Percentiles rank a stretch among this genome's conserved stretches.
These are phyloP conservation scores for Folsomia manolachei DNA, from an alignment of 2,888 invertebrate genomes.

Conservation along the genomic window DNA sequence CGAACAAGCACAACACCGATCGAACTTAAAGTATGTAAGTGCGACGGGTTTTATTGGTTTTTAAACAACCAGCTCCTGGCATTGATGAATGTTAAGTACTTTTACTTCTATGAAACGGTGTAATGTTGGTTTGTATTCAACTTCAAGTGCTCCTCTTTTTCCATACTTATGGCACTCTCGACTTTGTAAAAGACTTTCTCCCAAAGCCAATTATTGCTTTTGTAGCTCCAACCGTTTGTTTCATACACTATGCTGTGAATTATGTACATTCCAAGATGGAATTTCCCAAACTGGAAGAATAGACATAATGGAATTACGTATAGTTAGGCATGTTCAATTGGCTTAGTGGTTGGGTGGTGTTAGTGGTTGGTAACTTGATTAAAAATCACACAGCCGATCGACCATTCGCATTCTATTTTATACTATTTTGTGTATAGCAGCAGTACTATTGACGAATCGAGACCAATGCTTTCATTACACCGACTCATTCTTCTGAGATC, in stretches of 20 bases:
- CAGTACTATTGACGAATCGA: not conserved
- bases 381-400: not conserved
- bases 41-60: slow-evolving; percentile 21
- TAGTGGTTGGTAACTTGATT: slow-evolving; percentile 7
- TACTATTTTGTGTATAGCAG: too few relatives aligned
- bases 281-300: too few relatives aligned
- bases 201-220: not conserved
- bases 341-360: not conserved
- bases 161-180: not conserved
- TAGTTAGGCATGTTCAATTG: not conserved
- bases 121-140: not conserved
- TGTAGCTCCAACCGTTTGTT: not conserved
- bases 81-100: slow-evolving; percentile 22
- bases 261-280: not conserved
- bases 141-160: not conserved
- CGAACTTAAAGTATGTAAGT: not conserved
- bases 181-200: not conserved
- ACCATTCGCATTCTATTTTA: not conserved
- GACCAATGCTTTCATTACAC: not conserved
- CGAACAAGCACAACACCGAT: too few relatives aligned
- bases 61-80: slow-evolving; percentile 16
- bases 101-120: slow-evolving; percentile 5
- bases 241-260: not conserved
- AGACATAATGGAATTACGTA: too few relatives aligned
- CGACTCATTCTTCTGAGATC: not conserved